Conservation (phyloP, 2,888 invertebrate genomes). For the Polyommatus icarus region DNA sequence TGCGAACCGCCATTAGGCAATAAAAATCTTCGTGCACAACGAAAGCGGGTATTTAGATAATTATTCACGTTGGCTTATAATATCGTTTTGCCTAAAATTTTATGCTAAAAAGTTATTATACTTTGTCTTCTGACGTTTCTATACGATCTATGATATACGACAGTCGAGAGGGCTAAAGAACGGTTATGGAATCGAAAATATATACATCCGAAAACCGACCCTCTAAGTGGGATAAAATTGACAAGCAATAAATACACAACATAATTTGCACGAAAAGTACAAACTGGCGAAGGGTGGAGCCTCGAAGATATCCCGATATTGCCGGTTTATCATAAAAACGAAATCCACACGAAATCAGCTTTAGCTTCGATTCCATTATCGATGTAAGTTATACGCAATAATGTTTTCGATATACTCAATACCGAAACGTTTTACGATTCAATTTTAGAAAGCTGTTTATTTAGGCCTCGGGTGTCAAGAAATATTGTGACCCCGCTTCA, state of each 20-base stretch:
- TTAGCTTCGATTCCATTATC: constrained; percentile 28
- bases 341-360: constrained; percentile 27
- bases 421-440: constrained; percentile 35
- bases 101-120: not conserved
- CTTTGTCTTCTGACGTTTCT: not conserved
- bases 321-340: constrained; percentile 26
- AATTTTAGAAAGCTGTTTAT: constrained; percentile 38
- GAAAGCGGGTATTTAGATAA: not conserved
- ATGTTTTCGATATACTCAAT: constrained; percentile 31
- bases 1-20: constrained; percentile 13
- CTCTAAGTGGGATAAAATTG: constrained; percentile 15
- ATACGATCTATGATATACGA: not conserved
- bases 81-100: not conserved
- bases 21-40: constrained; percentile 2
- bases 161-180: not conserved
- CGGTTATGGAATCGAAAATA: too few species aligned
- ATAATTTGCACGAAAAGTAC: constrained; percentile 23
- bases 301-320: constrained; percentile 20
- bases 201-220: not conserved
- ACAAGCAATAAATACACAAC: constrained; percentile 23
- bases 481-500: constrained; percentile 35
- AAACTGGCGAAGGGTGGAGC: constrained; percentile 11
- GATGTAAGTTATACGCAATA: constrained; percentile 30
- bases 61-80: not conserved
- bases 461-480: constrained; percentile 39